These are phyloP conservation scores for Abscondita cerata DNA, from an alignment of 2,888 invertebrate genomes.

Conservation along the genomic window DNA sequence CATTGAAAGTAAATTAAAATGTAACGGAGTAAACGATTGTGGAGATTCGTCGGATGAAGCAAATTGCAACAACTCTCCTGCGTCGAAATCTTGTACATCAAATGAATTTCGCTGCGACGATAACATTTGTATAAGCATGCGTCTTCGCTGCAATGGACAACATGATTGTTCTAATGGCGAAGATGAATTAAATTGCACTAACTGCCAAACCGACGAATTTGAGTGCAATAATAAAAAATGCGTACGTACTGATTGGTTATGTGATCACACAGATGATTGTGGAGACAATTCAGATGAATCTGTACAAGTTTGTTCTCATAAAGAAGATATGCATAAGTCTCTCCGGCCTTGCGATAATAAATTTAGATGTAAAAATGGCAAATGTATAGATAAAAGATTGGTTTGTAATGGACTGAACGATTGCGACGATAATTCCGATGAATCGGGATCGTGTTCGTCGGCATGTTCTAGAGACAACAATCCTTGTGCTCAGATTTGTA, in stretches of 20 bases:
- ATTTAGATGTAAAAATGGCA: constrained; percentile 65
- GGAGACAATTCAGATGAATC: constrained; percentile 77
- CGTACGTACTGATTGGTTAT: constrained; percentile 65
- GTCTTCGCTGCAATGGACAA: constrained; percentile 64
- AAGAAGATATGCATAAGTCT: neutral
- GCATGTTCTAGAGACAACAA: constrained; percentile 57
- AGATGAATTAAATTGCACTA: constrained; percentile 65
- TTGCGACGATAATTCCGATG: constrained; percentile 76
- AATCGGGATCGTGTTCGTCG: constrained; percentile 68
- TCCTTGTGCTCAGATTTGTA: constrained; percentile 67
- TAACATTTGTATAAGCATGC: constrained; percentile 62
- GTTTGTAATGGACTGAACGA: constrained; percentile 71
- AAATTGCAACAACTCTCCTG: constrained; percentile 52
- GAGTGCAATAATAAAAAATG: constrained; percentile 67
- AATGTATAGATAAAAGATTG: constrained; percentile 68
- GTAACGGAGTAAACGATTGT: constrained; percentile 67
- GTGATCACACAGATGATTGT: constrained; percentile 72
- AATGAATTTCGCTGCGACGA: constrained; percentile 62
- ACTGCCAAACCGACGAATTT: constrained; percentile 62
- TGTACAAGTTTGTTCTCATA: constrained; percentile 45
- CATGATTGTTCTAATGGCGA: constrained; percentile 75
- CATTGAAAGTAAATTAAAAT: constrained; percentile 61
- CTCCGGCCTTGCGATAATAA: constrained; percentile 55
- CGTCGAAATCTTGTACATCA: constrained; percentile 53
- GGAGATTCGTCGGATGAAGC: constrained; percentile 65